Evolutionary conservation across 2,888 invertebrate species (phyloP).

Genomic region (Drosophila mercatorum): DNA sequence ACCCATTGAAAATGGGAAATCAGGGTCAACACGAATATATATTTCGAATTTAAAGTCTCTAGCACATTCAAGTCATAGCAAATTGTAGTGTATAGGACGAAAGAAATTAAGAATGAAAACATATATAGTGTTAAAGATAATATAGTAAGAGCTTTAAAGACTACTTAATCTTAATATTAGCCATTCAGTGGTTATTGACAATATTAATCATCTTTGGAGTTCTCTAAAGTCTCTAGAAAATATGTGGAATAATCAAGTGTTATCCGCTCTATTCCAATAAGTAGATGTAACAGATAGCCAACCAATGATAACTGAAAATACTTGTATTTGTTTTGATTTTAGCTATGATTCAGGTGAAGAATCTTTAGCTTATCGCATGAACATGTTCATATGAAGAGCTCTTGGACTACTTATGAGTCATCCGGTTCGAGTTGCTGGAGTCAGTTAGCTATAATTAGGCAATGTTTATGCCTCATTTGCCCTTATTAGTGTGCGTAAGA

Average conservation of each 20-base stretch:
- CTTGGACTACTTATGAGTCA: slow-evolving; percentile 20
- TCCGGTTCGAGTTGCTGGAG: slow-evolving; percentile 3
- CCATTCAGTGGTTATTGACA: too few relatives aligned
- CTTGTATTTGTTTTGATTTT: not conserved
- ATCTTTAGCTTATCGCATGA: not conserved
- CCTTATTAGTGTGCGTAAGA: slow-evolving; percentile 74
- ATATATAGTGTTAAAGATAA: too few relatives aligned
- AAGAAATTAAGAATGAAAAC: too few relatives aligned
- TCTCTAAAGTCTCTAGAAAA: too few relatives aligned
- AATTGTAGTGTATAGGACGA: too few relatives aligned
- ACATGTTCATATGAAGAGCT: not conserved
- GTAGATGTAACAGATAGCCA: not conserved
- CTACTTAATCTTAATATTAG: too few relatives aligned
- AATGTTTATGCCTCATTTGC: slow-evolving; percentile 79
- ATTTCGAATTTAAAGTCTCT: too few relatives aligned
- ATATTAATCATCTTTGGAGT: not conserved
- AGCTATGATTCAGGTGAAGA: not conserved
- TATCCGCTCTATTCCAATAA: not conserved
- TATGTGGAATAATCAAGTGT: too few relatives aligned
- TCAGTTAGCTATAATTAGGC: slow-evolving; percentile 64
- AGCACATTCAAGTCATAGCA: too few relatives aligned
- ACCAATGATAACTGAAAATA: not conserved
- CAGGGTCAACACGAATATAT: too few relatives aligned
- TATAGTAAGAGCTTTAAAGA: too few relatives aligned
- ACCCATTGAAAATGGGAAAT: too few relatives aligned